Percentiles rank a stretch among this genome's conserved stretches.
phyloP scores from a whole-genome alignment of 2,113 vertebrate genomes.

The Microtus richardsoni region DNA sequence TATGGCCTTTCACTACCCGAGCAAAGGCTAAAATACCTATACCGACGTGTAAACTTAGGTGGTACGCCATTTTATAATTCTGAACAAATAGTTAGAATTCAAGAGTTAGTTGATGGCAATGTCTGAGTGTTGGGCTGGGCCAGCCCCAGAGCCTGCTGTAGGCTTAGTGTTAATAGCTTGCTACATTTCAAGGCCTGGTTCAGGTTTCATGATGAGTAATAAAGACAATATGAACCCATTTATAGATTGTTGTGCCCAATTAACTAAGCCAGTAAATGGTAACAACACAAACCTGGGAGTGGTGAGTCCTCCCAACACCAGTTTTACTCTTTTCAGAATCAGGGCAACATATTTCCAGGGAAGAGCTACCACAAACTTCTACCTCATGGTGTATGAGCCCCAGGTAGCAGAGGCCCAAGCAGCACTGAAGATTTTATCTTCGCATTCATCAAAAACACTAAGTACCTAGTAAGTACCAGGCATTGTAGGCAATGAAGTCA shows the following conservation, averaged over 20 bases:
- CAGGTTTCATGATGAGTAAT: background rate
- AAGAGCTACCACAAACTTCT: background rate
- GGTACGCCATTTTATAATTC: slow-evolving; percentile 4
- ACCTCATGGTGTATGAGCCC: background rate
- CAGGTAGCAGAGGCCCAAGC: background rate
- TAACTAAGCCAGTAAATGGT: background rate
- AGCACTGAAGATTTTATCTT: background rate
- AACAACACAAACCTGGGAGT: background rate
- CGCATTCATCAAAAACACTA: background rate
- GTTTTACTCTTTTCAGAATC: background rate
- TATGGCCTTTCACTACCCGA: background rate
- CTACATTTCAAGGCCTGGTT: background rate
- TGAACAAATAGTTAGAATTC: background rate
- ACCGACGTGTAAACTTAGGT: background rate
- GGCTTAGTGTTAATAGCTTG: background rate
- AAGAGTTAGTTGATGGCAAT: background rate
- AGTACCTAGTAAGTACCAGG: background rate
- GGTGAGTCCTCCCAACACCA: background rate
- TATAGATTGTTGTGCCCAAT: background rate
- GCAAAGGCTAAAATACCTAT: background rate
- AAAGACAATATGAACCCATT: background rate
- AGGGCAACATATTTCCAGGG: background rate
- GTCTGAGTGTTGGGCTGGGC: background rate
- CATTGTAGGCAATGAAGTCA: slow-evolving; percentile 1
- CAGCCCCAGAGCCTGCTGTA: background rate